Evolutionary conservation across 2,888 invertebrate genomes (phyloP).

Genomic region (Myopa tessellatipennis): DNA sequence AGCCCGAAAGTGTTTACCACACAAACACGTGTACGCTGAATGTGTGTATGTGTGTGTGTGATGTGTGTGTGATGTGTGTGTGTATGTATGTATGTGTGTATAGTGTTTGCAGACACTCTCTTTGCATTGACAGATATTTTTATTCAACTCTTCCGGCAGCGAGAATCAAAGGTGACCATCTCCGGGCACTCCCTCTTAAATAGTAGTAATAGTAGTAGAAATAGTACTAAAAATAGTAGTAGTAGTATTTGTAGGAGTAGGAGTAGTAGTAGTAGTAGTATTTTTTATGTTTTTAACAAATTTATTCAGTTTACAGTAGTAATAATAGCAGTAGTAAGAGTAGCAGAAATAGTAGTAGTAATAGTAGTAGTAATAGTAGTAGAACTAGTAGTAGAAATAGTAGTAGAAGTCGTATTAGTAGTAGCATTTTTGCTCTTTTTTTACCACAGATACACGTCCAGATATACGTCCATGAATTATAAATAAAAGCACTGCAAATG

Average conservation of each 20-base stretch:
- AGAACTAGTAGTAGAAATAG: too few species aligned
- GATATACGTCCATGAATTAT: too few species aligned
- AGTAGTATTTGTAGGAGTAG: slow-evolving; percentile 6
- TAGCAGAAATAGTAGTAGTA: too few species aligned
- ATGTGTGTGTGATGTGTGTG: background rate
- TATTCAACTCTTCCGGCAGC: slow-evolving; percentile 23
- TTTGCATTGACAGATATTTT: slow-evolving; percentile 28
- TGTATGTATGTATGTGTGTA: background rate
- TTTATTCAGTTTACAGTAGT: too few species aligned
- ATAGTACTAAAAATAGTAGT: background rate
- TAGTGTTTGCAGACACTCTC: background rate
- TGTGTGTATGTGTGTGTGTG: background rate
- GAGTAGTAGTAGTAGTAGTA: background rate
- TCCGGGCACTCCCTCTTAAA: background rate
- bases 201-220: background rate
- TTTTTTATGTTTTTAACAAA: background rate
- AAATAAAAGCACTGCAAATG: too few species aligned
- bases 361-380: too few species aligned
- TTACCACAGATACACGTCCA: too few species aligned
- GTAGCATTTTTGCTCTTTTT: too few species aligned
- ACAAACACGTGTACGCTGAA: slow-evolving; percentile 3
- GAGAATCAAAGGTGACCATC: background rate
- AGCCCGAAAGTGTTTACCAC: slow-evolving; percentile 10
- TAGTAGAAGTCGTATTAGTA: too few species aligned
- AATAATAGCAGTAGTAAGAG: too few species aligned